A percentile compares a stretch with the other conserved stretches of the same genome.
Conservation (phyloP, 2,797 vertebrate genomes). For the Ataeniobius toweri region DNA sequence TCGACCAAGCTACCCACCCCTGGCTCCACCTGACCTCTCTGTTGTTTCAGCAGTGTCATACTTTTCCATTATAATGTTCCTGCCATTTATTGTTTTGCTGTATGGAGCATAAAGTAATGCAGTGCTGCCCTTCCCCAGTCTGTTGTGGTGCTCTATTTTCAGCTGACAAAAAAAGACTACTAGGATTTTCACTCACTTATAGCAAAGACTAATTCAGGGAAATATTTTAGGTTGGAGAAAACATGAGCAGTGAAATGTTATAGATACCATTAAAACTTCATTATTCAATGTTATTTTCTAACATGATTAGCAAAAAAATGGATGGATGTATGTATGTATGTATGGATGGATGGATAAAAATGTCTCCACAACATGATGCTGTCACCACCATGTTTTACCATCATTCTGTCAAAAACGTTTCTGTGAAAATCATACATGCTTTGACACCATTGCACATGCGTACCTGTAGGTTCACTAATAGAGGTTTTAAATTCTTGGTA, state of each 20-base stretch:
- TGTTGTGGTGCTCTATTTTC: no score
- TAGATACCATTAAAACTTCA: no score
- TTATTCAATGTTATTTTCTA: no score
- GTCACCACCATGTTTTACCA: not conserved
- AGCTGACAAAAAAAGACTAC: no score
- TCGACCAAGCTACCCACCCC: slow-evolving; percentile 47
- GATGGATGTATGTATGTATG: no score
- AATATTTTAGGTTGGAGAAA: no score
- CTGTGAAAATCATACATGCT: not conserved
- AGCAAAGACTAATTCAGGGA: no score
- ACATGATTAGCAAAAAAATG: no score
- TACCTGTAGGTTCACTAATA: not conserved
- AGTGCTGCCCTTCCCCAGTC: not conserved
- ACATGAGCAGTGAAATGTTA: no score
- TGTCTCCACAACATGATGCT: no score
- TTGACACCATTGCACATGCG: not conserved
- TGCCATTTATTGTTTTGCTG: not conserved
- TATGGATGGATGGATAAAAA: not conserved
- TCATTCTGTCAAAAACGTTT: not conserved
- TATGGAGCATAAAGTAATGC: not conserved
- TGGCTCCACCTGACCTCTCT: slow-evolving; percentile 25
- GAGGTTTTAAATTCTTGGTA: not conserved
- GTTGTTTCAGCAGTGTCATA: slow-evolving; percentile 47
- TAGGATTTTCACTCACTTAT: no score
- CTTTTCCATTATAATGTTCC: not conserved